Conservation (phyloP, 2,888 invertebrate species). For the Cosmopolites sordidus region DNA sequence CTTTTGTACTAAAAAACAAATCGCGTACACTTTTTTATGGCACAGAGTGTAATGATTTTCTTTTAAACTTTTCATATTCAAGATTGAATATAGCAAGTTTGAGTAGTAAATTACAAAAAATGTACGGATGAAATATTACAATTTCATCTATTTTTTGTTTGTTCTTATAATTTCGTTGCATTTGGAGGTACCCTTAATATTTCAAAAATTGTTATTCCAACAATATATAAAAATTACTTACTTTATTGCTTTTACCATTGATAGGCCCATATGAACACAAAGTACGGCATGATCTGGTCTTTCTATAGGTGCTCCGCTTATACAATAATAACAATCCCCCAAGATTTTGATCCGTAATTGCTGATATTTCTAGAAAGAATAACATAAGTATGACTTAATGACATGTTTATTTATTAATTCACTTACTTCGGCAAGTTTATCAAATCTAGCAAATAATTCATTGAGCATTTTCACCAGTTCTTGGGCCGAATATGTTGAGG, state of each 20-base stretch:
- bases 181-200: no score
- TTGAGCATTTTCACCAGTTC: conserved; percentile 94
- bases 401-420: not conserved
- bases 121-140: no score
- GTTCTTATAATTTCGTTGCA: no score
- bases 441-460: conserved; percentile 92
- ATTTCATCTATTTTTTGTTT: no score
- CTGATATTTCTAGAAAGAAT: conserved; percentile 73
- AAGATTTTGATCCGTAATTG: conserved; percentile 93
- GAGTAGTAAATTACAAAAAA: no score
- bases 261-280: conserved; percentile 92
- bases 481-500: conserved; percentile 91
- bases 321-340: conserved; percentile 97
- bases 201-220: no score
- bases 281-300: conserved; percentile 87
- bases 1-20: no score
- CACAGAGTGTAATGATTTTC: no score
- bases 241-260: conserved; percentile 96
- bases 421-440: conserved; percentile 76
- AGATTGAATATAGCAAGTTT: no score
- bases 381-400: not conserved
- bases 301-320: conserved; percentile 90
- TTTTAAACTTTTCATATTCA: no score
- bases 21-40: no score
- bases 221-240: no score